Evolutionary conservation across 2,113 vertebrate species (phyloP).

Genomic region (Thryonomys swinderianus): DNA sequence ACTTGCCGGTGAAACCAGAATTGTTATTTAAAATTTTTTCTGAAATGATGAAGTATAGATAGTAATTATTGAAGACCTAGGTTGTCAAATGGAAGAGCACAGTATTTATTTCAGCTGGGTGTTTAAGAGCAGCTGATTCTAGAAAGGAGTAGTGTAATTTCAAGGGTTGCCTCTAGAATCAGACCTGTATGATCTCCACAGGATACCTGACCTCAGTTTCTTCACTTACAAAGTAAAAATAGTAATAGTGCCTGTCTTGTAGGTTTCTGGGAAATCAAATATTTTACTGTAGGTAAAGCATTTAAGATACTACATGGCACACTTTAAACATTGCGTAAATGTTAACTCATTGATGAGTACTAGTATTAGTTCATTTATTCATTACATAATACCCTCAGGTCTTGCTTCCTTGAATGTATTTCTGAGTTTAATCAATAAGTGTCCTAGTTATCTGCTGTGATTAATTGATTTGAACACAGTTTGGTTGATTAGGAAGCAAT

Average conservation of each 20-base stretch:
- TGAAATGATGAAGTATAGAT: neutral
- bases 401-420: neutral
- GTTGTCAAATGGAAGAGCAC: neutral
- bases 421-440: neutral
- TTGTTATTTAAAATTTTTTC: neutral
- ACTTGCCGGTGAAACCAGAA: neutral
- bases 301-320: neutral
- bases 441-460: slow-evolving; percentile 9
- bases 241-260: neutral
- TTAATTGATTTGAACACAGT: neutral
- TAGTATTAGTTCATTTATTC: neutral
- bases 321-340: neutral
- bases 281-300: neutral
- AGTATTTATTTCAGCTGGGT: slow-evolving; percentile 12
- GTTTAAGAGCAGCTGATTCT: slow-evolving; percentile 1
- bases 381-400: neutral
- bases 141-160: neutral
- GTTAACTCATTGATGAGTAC: neutral
- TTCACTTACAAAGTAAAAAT: neutral
- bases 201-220: neutral
- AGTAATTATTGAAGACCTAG: neutral
- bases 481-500: neutral
- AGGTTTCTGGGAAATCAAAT: neutral
- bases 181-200: neutral
- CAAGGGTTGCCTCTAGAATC: neutral